Evolutionary conservation across 2,888 invertebrate species (phyloP).

Genomic region (Leucophenga montana): DNA sequence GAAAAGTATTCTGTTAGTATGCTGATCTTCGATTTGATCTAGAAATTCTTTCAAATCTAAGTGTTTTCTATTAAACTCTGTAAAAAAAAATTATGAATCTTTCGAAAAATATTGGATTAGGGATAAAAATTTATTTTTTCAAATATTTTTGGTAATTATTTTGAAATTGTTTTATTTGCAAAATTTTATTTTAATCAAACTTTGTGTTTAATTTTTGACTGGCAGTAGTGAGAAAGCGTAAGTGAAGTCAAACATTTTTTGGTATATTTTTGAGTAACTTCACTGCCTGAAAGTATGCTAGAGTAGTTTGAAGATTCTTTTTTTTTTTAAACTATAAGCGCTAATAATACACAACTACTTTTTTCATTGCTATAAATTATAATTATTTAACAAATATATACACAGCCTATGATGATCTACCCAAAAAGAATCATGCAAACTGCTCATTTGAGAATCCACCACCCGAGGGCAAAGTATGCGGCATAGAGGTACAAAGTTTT

Average conservation of each 20-base stretch:
- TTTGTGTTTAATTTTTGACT: neutral
- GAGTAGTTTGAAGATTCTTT: constrained; percentile 24
- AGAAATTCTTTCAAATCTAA: too few species aligned
- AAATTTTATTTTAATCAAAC: neutral
- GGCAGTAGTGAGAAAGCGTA: constrained; percentile 12
- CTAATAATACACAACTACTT: constrained; percentile 51
- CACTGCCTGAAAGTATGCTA: constrained; percentile 15
- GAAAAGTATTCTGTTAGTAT: too few species aligned
- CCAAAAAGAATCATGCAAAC: constrained; percentile 78
- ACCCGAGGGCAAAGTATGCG: constrained; percentile 84
- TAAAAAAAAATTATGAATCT: too few species aligned
- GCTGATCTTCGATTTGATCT: too few species aligned
- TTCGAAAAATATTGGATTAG: too few species aligned
- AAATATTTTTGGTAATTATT: neutral
- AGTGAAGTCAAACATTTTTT: constrained; percentile 10
- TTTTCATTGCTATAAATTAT: too few species aligned
- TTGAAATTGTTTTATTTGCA: too few species aligned
- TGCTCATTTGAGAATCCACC: constrained; percentile 80
- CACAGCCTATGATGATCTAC: constrained; percentile 72
- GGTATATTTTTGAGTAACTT: neutral
- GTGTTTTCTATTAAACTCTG: too few species aligned
- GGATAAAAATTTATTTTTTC: constrained; percentile 5
- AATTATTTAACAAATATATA: constrained; percentile 1
- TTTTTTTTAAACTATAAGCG: constrained; percentile 45
- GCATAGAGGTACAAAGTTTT: constrained; percentile 83